These are phyloP conservation scores for Pangasius larnaudii DNA, from an alignment of 2,797 vertebrate species.

Conservation along the genomic window DNA sequence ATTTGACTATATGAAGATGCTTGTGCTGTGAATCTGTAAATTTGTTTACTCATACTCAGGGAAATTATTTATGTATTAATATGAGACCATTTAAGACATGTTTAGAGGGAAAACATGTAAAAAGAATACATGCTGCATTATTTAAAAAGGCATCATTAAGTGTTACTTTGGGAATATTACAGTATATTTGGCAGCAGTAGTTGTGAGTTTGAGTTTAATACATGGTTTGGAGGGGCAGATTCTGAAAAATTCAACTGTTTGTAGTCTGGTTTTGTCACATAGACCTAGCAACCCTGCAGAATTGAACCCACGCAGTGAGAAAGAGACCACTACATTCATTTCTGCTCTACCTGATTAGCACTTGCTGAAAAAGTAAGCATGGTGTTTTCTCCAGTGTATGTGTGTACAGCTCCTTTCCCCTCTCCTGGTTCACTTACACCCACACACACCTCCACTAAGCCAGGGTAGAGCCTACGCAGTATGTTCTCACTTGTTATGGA, in stretches of 20 bases:
- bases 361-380: constrained; percentile 31
- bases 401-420: constrained; percentile 28
- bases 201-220: too few relatives aligned
- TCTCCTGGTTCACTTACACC: constrained; percentile 25
- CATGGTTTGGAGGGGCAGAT: background rate
- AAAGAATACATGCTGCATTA: background rate
- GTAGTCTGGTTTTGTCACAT: background rate
- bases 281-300: background rate
- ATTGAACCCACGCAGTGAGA: constrained; percentile 19
- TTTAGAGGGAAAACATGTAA: background rate
- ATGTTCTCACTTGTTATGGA: constrained; percentile 43
- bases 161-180: background rate
- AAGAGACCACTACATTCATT: constrained; percentile 10
- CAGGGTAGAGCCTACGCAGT: constrained; percentile 17
- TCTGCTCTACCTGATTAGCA: constrained; percentile 26
- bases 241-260: background rate
- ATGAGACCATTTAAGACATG: background rate
- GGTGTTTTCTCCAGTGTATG: background rate
- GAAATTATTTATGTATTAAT: background rate
- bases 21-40: background rate
- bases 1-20: background rate
- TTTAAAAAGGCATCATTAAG: background rate
- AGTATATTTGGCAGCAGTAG: background rate
- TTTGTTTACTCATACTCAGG: background rate
- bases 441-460: constrained; percentile 26